phyloP scores from a whole-genome alignment of 2,888 invertebrate genomes.

The Drosophila melanosoma region DNA sequence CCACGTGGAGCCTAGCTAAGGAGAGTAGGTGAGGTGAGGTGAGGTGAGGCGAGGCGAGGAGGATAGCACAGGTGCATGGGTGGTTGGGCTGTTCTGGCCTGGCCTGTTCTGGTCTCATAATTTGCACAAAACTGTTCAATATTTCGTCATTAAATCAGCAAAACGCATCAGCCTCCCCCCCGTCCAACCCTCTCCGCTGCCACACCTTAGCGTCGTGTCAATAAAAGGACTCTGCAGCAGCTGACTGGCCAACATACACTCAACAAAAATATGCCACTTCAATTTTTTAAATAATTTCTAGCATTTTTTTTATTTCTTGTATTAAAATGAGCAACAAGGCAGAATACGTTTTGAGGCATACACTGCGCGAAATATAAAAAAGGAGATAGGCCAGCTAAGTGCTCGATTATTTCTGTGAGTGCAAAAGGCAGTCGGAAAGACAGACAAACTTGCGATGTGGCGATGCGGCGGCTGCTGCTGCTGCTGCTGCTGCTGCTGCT shows the following conservation, averaged over 20 bases:
- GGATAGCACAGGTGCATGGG: not conserved
- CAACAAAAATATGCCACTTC: not conserved
- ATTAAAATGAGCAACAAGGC: not conserved
- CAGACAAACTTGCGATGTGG: slow-evolving; percentile 13
- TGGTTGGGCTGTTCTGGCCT: not conserved
- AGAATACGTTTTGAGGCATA: not conserved
- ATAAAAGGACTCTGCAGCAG: slow-evolving; percentile 51
- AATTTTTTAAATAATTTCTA: not conserved
- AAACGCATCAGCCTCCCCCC: not conserved
- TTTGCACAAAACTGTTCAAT: slow-evolving; percentile 65
- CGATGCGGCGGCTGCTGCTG: not conserved
- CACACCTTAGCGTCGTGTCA: slow-evolving; percentile 39
- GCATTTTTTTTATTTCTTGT: not conserved
- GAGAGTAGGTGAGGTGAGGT: no score
- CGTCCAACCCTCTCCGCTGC: not conserved
- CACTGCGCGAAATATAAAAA: not conserved
- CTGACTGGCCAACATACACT: slow-evolving; percentile 8
- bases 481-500: slow-evolving; percentile 11
- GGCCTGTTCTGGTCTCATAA: slow-evolving; percentile 48
- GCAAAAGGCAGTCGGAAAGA: not conserved
- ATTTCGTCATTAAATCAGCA: slow-evolving; percentile 70
- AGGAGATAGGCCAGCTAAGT: not conserved
- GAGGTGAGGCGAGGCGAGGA: not conserved
- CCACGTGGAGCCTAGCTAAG: not conserved
- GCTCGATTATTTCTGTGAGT: not conserved